Percentiles rank a stretch among this genome's conserved stretches.
Conservation (phyloP, 2,888 invertebrate genomes). For the Torymus aiolomorphi region DNA sequence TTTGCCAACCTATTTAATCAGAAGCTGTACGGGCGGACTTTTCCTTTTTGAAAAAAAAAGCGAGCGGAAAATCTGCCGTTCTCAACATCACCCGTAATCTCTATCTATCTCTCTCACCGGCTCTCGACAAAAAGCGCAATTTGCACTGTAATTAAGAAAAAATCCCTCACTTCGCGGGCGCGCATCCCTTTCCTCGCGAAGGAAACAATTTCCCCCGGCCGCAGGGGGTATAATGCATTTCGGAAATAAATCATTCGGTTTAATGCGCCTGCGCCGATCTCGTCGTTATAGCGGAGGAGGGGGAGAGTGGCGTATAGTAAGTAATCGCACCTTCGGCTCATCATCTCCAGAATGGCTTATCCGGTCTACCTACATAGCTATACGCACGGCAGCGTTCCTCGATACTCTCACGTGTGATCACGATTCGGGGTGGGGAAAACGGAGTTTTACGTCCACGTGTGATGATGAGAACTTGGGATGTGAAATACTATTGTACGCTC, state of each 20-base stretch:
- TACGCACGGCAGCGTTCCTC: too few species aligned
- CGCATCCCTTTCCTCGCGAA: not conserved
- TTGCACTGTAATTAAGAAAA: slow-evolving; percentile 46
- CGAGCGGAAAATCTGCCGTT: not conserved
- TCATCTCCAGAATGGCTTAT: too few species aligned
- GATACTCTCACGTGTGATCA: too few species aligned
- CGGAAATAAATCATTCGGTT: slow-evolving; percentile 53
- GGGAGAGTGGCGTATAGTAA: slow-evolving; percentile 1
- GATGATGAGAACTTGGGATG: too few species aligned
- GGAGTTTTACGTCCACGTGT: too few species aligned
- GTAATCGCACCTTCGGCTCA: slow-evolving; percentile 10
- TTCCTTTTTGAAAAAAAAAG: slow-evolving; percentile 18
- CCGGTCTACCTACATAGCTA: too few species aligned
- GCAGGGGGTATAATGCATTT: slow-evolving; percentile 40
- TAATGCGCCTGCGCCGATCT: slow-evolving; percentile 34
- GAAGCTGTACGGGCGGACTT: not conserved
- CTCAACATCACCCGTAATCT: slow-evolving; percentile 35
- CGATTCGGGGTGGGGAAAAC: too few species aligned
- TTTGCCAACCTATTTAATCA: slow-evolving; percentile 6
- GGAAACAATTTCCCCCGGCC: slow-evolving; percentile 37
- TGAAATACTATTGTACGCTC: too few species aligned
- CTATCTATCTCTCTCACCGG: not conserved
- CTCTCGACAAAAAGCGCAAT: slow-evolving; percentile 29
- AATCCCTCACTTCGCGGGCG: not conserved
- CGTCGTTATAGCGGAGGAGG: slow-evolving; percentile 2